Evolutionary conservation across 2,113 vertebrate genomes (phyloP).

Genomic region (Plotosus lineatus): DNA sequence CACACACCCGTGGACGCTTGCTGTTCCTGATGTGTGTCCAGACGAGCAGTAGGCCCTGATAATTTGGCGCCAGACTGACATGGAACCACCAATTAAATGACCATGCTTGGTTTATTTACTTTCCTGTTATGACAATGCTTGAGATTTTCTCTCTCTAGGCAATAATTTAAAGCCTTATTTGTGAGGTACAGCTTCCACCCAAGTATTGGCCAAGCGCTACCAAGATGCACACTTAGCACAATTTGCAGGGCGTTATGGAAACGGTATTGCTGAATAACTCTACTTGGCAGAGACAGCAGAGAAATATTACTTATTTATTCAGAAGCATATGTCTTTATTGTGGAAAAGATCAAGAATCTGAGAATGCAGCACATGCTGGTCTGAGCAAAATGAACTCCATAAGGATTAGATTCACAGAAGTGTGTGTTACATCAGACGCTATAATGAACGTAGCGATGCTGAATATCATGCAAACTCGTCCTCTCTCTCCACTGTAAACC

Average conservation of each 20-base stretch:
- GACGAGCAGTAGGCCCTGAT: conserved; percentile 51
- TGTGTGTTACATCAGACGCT: background rate
- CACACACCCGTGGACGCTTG: too few relatives aligned
- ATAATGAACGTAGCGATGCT: background rate
- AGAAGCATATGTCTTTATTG: background rate
- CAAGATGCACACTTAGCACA: background rate
- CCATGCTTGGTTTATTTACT: conserved; percentile 63
- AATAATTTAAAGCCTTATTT: background rate
- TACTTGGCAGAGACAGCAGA: background rate
- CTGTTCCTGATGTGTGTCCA: conserved; percentile 52
- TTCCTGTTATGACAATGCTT: conserved; percentile 50
- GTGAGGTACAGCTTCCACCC: background rate
- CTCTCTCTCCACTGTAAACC: background rate
- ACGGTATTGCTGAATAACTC: background rate
- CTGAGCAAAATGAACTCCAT: background rate
- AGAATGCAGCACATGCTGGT: background rate
- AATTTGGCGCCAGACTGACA: conserved; percentile 48
- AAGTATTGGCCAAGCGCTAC: background rate
- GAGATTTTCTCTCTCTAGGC: conserved; percentile 16
- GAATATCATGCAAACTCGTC: background rate
- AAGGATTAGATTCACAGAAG: background rate
- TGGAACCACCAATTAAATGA: conserved; percentile 62
- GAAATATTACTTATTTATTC: background rate
- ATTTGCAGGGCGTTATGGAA: background rate
- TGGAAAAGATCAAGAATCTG: background rate